Conservation (phyloP, 2,113 vertebrate species). For the Equus quagga region DNA sequence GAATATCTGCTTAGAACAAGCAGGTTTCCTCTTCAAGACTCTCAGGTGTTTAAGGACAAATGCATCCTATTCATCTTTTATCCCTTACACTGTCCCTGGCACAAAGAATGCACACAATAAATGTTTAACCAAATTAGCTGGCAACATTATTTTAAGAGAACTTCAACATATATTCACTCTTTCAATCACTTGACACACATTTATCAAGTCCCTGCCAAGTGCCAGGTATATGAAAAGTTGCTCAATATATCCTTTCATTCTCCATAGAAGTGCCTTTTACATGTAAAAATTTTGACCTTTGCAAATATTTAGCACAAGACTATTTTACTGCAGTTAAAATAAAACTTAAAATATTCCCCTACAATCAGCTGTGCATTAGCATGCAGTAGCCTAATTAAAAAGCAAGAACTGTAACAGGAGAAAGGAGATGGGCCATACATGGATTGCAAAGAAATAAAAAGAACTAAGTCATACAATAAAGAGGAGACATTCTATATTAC, state of each 20-base stretch:
- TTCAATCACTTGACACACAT: not conserved
- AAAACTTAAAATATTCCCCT: constrained; percentile 79
- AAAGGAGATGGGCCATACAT: constrained; percentile 75
- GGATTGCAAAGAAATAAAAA: constrained; percentile 72
- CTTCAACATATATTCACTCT: not conserved
- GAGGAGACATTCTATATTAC: constrained; percentile 26
- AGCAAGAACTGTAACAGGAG: constrained; percentile 79
- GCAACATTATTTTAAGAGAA: not conserved
- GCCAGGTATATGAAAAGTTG: not conserved
- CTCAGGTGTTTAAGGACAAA: not conserved
- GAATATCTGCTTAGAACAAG: constrained; percentile 12
- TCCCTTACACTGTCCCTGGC: not conserved
- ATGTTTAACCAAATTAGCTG: constrained; percentile 18
- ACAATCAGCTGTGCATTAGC: constrained; percentile 81
- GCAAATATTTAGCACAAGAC: constrained; percentile 75
- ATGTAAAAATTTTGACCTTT: constrained; percentile 77
- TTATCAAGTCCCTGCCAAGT: not conserved
- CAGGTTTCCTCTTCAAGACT: not conserved
- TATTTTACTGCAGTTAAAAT: constrained; percentile 80
- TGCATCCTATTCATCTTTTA: not conserved
- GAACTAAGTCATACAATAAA: constrained; percentile 60
- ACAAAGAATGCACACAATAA: constrained; percentile 1
- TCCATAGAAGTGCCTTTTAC: constrained; percentile 37
- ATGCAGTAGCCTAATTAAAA: constrained; percentile 79
- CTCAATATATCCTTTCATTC: constrained; percentile 39